Conservation (phyloP, 2,888 invertebrate species). For the Dynastes tityus region DNA sequence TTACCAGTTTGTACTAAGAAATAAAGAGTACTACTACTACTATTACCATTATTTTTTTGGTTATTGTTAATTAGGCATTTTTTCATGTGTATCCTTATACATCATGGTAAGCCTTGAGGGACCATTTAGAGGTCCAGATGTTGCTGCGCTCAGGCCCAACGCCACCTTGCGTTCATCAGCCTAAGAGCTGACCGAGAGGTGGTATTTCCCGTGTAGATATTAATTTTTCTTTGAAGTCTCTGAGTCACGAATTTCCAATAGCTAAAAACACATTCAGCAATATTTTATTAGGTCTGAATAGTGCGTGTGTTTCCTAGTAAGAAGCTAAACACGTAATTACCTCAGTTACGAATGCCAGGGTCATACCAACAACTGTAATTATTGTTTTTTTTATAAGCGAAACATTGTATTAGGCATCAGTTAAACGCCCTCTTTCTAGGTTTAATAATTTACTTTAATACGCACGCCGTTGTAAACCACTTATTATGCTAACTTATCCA, state of each 20-base stretch:
- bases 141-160: too few relatives aligned
- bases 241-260: neutral
- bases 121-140: too few relatives aligned
- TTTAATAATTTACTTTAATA: constrained; percentile 22
- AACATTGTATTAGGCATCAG: neutral
- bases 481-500: too few relatives aligned
- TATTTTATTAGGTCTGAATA: neutral
- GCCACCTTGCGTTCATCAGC: too few relatives aligned
- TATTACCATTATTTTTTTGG: too few relatives aligned
- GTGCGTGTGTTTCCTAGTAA: constrained; percentile 1
- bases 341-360: neutral
- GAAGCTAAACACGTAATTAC: constrained; percentile 19
- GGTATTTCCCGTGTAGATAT: neutral
- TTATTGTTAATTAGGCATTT: too few relatives aligned
- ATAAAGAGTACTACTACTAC: too few relatives aligned
- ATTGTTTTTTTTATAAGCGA: constrained; percentile 2
- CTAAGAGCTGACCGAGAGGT: too few relatives aligned
- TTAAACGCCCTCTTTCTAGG: neutral
- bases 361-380: neutral
- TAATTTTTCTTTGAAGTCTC: neutral
- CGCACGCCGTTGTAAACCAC: neutral
- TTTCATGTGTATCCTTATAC: too few relatives aligned
- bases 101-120: too few relatives aligned
- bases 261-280: neutral
- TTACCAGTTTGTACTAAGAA: too few relatives aligned